These are phyloP conservation scores for Creontiades dilutus DNA, from an alignment of 2,888 invertebrate genomes.

Conservation along the genomic window DNA sequence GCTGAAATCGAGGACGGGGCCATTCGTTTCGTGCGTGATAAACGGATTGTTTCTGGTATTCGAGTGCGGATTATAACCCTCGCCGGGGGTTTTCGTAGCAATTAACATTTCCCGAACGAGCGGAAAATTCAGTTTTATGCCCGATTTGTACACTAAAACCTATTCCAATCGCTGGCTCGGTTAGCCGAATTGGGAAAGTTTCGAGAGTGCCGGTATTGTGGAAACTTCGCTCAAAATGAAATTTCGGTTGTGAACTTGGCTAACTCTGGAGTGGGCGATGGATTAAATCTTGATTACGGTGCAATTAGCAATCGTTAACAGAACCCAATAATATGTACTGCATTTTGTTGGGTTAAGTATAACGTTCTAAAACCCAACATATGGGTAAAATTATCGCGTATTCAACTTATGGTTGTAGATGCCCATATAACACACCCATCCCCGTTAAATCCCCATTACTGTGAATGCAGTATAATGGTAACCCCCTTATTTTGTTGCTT, in stretches of 20 bases:
- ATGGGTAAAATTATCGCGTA: too few relatives aligned
- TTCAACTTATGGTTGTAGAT: too few relatives aligned
- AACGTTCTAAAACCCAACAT: too few relatives aligned
- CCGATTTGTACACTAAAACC: not conserved
- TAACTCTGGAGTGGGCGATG: not conserved
- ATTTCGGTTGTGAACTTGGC: not conserved
- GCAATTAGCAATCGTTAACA: too few relatives aligned
- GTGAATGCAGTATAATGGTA: too few relatives aligned
- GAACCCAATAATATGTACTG: too few relatives aligned
- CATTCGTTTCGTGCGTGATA: conserved; percentile 5
- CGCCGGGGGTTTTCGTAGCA: conserved; percentile 9
- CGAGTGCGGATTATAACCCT: conserved; percentile 5
- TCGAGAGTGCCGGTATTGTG: not conserved
- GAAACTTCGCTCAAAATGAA: not conserved
- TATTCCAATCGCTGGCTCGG: not conserved
- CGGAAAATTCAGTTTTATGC: conserved; percentile 7
- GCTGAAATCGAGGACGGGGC: not conserved
- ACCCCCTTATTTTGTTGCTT: too few relatives aligned
- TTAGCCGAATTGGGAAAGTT: conserved; percentile 1
- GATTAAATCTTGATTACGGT: not conserved
- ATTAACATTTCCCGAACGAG: conserved; percentile 11
- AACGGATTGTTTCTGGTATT: conserved; percentile 42
- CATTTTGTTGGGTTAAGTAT: too few relatives aligned
- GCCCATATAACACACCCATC: too few relatives aligned
- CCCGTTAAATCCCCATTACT: too few relatives aligned